Evolutionary conservation across 2,888 invertebrate species (phyloP).

Genomic region (Hyalella azteca): DNA sequence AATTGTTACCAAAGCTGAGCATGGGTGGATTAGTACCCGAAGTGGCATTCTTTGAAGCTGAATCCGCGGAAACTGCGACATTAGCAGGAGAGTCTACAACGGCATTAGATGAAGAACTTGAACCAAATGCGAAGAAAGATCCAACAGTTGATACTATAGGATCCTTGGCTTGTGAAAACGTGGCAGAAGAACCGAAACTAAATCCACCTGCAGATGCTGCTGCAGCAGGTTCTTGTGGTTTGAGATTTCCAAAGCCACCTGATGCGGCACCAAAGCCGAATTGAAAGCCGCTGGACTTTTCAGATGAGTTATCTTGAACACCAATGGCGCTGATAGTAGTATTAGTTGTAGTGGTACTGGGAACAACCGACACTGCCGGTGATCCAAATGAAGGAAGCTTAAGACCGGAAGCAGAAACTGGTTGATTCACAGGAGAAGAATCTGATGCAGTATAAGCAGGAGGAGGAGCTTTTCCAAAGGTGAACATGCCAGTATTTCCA

Average conservation of each 20-base stretch:
- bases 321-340: not conserved
- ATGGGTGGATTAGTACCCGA: not conserved
- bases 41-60: not conserved
- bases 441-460: too few species aligned
- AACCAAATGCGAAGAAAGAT: not conserved
- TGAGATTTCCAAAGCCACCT: not conserved
- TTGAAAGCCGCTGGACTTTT: not conserved
- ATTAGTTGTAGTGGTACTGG: not conserved
- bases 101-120: not conserved
- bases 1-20: not conserved
- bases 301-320: not conserved
- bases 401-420: too few species aligned
- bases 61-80: not conserved
- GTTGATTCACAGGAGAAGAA: not conserved
- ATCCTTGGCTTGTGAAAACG: not conserved
- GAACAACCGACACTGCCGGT: not conserved
- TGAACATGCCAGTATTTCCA: too few species aligned
- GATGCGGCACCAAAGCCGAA: conserved; percentile 3
- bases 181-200: not conserved
- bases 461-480: too few species aligned
- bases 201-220: not conserved
- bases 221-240: not conserved
- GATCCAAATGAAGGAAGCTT: too few species aligned
- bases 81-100: not conserved
- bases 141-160: not conserved